Conservation (phyloP, 2,113 vertebrate genomes). For the Pollimyrus isidori region DNA sequence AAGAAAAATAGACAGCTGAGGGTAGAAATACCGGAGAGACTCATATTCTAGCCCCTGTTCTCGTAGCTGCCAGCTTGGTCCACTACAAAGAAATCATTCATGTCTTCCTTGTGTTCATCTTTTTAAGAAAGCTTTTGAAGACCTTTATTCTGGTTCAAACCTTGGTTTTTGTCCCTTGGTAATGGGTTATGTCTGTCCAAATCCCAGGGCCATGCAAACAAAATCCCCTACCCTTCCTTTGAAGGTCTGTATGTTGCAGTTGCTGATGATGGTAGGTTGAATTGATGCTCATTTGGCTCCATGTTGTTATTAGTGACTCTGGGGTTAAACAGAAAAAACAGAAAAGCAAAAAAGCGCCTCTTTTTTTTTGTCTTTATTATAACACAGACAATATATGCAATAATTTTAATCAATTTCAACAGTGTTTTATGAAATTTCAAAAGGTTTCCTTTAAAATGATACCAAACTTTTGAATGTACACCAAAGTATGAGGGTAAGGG, state of each 20-base stretch:
- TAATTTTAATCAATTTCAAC: too few relatives aligned
- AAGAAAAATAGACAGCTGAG: neutral
- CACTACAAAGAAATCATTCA: neutral
- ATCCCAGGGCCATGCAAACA: neutral
- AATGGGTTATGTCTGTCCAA: neutral
- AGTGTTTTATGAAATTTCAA: too few relatives aligned
- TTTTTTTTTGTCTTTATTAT: too few relatives aligned
- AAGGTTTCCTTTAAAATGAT: too few relatives aligned
- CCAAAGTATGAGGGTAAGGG: too few relatives aligned
- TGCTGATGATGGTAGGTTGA: neutral
- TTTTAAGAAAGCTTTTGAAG: neutral
- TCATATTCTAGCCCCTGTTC: neutral
- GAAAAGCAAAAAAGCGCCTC: too few relatives aligned
- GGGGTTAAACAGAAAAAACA: too few relatives aligned
- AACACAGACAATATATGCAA: too few relatives aligned
- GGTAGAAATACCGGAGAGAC: neutral
- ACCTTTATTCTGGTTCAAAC: neutral
- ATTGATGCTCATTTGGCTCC: neutral
- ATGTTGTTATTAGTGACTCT: neutral
- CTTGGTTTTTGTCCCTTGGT: neutral
- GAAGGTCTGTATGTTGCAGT: neutral
- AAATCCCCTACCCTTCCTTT: neutral
- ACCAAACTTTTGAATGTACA: too few relatives aligned
- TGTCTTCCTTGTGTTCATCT: neutral
- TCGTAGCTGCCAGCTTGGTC: neutral